Conservation (phyloP, 1,140 invertebrate species). For the Himalopsyche phryganea region DNA sequence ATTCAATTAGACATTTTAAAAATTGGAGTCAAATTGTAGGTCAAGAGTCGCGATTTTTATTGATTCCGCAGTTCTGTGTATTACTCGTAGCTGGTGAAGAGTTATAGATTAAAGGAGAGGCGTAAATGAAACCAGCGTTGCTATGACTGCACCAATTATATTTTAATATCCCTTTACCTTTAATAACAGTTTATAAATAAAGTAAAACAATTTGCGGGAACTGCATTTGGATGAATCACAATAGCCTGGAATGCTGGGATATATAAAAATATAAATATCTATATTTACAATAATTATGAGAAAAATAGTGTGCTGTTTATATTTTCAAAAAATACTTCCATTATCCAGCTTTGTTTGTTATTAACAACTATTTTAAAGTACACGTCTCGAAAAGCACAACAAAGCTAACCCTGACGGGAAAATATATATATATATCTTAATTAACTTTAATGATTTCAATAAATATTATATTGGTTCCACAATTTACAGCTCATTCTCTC, state of each 20-base stretch:
- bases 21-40: no score
- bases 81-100: no score
- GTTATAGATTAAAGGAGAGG: no score
- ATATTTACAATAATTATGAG: constrained; percentile 22
- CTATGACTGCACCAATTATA: constrained; percentile 34
- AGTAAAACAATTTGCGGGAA: constrained; percentile 32
- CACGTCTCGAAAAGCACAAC: no score
- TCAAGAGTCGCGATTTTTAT: no score
- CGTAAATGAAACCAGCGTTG: constrained; percentile 11
- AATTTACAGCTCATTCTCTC: no score
- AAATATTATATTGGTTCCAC: no score
- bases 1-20: no score
- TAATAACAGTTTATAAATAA: constrained; percentile 32
- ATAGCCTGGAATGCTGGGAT: constrained; percentile 28
- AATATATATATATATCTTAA: neutral
- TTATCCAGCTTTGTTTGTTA: neutral
- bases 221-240: constrained; percentile 31
- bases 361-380: no score
- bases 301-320: constrained; percentile 25
- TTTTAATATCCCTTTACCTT: constrained; percentile 34
- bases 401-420: neutral
- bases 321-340: constrained; percentile 11
- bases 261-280: constrained; percentile 29
- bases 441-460: neutral
- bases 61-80: no score